Percentiles rank a stretch among this genome's conserved stretches.
Conservation (phyloP, 2,113 vertebrate genomes). For the Atractosteus spatula region DNA sequence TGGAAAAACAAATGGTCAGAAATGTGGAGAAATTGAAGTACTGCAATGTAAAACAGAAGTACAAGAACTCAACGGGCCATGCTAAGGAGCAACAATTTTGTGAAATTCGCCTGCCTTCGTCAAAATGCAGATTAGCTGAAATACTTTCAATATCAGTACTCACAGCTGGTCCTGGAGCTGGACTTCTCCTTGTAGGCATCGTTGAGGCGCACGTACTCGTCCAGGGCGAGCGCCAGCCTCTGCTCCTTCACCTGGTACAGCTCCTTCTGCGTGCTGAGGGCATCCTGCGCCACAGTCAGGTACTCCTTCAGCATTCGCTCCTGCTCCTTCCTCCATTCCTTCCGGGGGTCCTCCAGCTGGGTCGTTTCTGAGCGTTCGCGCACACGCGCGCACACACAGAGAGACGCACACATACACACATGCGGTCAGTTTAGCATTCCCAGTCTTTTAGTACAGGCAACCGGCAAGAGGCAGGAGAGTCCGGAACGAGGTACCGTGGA, state of each 20-base stretch:
- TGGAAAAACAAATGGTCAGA: too few relatives aligned
- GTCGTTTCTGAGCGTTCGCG: conserved; percentile 66
- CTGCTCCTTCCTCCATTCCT: conserved; percentile 78
- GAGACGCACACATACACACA: neutral
- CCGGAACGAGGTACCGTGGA: neutral
- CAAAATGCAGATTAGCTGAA: too few relatives aligned
- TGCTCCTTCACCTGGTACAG: conserved; percentile 82
- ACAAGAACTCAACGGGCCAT: too few relatives aligned
- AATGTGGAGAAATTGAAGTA: too few relatives aligned
- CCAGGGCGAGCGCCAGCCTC: conserved; percentile 74
- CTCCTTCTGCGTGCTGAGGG: conserved; percentile 74
- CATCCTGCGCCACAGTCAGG: conserved; percentile 74
- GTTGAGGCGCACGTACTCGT: conserved; percentile 71
- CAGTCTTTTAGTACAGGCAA: neutral
- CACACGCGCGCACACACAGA: neutral
- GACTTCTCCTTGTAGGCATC: conserved; percentile 81
- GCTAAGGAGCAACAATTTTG: too few relatives aligned
- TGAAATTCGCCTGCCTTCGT: too few relatives aligned
- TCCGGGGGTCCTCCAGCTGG: conserved; percentile 80
- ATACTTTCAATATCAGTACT: conserved; percentile 40
- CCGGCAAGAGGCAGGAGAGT: neutral
- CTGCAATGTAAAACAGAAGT: too few relatives aligned
- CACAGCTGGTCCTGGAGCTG: conserved; percentile 76
- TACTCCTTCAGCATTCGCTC: conserved; percentile 84
- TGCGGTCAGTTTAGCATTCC: neutral